Conservation (phyloP, 1,140 invertebrate genomes). For the Nebria ingens region DNA sequence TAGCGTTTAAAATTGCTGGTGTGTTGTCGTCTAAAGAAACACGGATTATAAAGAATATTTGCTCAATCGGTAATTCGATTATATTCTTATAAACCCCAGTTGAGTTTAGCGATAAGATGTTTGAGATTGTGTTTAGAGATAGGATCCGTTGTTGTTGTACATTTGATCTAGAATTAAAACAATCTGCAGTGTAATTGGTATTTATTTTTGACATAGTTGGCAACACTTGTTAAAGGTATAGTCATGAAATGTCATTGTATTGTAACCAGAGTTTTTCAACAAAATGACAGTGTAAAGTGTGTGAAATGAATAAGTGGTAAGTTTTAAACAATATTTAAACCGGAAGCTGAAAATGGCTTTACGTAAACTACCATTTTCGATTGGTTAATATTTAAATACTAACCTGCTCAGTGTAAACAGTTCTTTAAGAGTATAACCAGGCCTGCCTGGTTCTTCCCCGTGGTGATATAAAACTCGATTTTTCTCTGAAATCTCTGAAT, state of each 20-base stretch:
- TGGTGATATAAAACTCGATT: conserved; percentile 75
- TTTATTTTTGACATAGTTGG: conserved; percentile 12
- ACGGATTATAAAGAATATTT: conserved; percentile 68
- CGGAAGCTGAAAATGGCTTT: no score
- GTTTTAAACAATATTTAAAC: no score
- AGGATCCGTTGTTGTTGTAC: conserved; percentile 67
- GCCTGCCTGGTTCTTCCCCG: conserved; percentile 79
- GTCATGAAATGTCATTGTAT: no score
- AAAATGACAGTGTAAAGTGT: not conserved
- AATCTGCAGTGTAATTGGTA: no score
- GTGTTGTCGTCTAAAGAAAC: conserved; percentile 78
- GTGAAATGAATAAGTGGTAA: no score
- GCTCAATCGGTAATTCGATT: conserved; percentile 49
- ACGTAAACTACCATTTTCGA: not conserved
- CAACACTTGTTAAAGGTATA: no score
- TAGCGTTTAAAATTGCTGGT: conserved; percentile 56
- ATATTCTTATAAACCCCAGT: conserved; percentile 59
- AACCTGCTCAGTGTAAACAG: conserved; percentile 56
- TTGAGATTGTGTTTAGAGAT: conserved; percentile 65
- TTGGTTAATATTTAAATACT: conserved; percentile 9
- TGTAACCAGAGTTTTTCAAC: no score
- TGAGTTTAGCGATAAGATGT: conserved; percentile 64
- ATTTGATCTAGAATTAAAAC: conserved; percentile 54
- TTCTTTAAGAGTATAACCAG: conserved; percentile 82
- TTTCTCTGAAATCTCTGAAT: conserved; percentile 46